A percentile compares a stretch with the other conserved stretches of the same genome.
Evolutionary conservation across 2,797 vertebrate species (phyloP).

Genomic region (Phataginus tetradactyla): DNA sequence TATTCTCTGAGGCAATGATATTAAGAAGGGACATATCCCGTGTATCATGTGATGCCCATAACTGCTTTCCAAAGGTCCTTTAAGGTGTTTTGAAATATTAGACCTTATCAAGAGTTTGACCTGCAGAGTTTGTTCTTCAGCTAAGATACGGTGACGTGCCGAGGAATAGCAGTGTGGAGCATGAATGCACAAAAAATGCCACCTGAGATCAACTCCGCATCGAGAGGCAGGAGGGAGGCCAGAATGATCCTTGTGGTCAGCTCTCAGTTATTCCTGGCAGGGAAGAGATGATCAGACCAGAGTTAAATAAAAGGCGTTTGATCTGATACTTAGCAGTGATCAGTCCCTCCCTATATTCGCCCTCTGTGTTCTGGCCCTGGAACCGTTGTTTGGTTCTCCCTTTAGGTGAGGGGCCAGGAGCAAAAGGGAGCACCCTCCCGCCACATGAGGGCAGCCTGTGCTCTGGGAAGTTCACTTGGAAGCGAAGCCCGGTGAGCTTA

Average conservation of each 20-base stretch:
- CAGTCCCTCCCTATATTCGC: rapidly evolving
- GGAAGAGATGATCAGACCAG: background rate
- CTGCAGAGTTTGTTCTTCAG: background rate
- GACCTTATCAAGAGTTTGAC: background rate
- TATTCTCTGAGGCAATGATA: background rate
- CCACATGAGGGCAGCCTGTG: rapidly evolving
- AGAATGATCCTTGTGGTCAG: background rate
- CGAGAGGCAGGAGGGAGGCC: background rate
- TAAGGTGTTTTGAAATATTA: background rate
- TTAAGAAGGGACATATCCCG: background rate
- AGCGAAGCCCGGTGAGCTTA: background rate
- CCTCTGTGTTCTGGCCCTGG: background rate
- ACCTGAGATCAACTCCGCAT: background rate
- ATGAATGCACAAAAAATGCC: background rate
- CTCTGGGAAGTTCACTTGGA: background rate
- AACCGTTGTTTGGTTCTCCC: background rate
- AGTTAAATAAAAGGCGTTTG: background rate
- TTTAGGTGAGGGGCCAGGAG: background rate
- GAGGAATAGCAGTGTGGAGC: background rate
- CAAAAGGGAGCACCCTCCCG: background rate
- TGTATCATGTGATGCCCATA: background rate
- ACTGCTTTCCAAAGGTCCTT: background rate
- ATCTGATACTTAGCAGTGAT: background rate
- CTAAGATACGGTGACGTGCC: background rate
- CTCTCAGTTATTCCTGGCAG: background rate